phyloP scores from a whole-genome alignment of 30 jellyfish, hydroid and myxozoan genomes.

The Chironex yamaguchii region DNA sequence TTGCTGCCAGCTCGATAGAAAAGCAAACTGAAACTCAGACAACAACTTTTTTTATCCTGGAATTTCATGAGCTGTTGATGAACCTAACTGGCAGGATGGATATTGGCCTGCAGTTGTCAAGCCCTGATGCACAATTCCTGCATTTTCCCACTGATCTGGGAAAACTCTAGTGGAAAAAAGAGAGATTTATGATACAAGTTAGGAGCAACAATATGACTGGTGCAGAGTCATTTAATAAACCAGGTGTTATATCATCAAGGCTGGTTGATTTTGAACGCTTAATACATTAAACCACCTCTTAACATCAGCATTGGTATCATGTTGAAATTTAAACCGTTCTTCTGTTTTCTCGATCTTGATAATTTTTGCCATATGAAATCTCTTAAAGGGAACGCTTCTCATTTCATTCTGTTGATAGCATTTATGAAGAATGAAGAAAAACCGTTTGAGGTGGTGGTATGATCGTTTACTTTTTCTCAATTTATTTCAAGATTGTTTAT shows the following conservation, averaged over 20 bases:
- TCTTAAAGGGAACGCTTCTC: slow-evolving; percentile 46
- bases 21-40: slow-evolving; percentile 68
- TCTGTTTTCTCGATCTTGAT: slow-evolving; percentile 36
- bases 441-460: slow-evolving; percentile 44
- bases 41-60: slow-evolving; percentile 68
- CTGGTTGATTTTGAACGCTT: slow-evolving; percentile 52
- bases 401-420: slow-evolving; percentile 42
- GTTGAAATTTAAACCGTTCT: slow-evolving; percentile 31
- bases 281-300: slow-evolving; percentile 34
- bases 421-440: slow-evolving; percentile 44
- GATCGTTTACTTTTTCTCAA: slow-evolving; percentile 41
- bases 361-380: slow-evolving; percentile 36
- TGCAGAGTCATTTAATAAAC: slow-evolving; percentile 76
- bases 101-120: slow-evolving; percentile 78
- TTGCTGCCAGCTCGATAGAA: slow-evolving; percentile 77
- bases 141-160: slow-evolving; percentile 57
- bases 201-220: slow-evolving; percentile 48
- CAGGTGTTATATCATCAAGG: slow-evolving; percentile 67
- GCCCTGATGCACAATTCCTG: slow-evolving; percentile 65
- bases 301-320: slow-evolving; percentile 38
- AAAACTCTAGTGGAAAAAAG: slow-evolving; percentile 62
- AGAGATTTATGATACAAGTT: slow-evolving; percentile 54
- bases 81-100: slow-evolving; percentile 70
- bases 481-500: slow-evolving; percentile 24
- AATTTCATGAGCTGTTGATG: slow-evolving; percentile 74